These are phyloP conservation scores for Vannuccia rotundouncinata DNA, from an alignment of 2,888 invertebrate genomes.

Conservation along the genomic window DNA sequence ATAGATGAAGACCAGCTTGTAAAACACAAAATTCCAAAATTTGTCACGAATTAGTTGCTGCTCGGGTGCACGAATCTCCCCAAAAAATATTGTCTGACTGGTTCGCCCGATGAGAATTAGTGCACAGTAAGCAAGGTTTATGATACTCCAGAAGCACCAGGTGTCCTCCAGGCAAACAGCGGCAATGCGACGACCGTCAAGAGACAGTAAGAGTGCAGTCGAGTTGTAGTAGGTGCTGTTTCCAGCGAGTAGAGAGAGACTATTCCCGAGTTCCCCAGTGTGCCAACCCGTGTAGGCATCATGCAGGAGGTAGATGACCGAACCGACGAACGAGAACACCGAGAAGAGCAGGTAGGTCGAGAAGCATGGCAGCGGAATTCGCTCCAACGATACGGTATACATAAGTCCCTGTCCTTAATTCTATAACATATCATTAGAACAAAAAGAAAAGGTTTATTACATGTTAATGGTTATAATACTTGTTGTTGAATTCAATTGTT, in stretches of 20 bases:
- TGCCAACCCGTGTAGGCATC: not conserved
- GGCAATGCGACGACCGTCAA: not conserved
- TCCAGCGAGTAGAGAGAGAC: not conserved
- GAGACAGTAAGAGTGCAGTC: not conserved
- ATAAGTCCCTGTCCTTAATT: too few species aligned
- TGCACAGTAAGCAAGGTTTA: constrained; percentile 77
- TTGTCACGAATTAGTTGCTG: constrained; percentile 65
- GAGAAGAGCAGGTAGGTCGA: constrained; percentile 71
- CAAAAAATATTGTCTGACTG: constrained; percentile 73
- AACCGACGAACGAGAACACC: constrained; percentile 62
- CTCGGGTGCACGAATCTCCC: constrained; percentile 73
- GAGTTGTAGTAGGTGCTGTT: not conserved
- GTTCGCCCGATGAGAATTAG: constrained; percentile 69
- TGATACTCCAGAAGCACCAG: constrained; percentile 62
- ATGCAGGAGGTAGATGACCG: constrained; percentile 46
- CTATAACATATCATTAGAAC: too few species aligned
- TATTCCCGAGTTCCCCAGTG: not conserved
- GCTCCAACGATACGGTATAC: constrained; percentile 61
- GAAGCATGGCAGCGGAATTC: constrained; percentile 74
- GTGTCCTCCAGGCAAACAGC: constrained; percentile 35
- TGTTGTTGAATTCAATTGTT: too few species aligned
- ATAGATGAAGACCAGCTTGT: constrained; percentile 87
- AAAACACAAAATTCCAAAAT: constrained; percentile 85
- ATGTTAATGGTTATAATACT: too few species aligned
- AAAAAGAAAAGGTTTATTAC: too few species aligned